phyloP scores from a whole-genome alignment of 2,113 vertebrate species.

The Gallinago undulata region DNA sequence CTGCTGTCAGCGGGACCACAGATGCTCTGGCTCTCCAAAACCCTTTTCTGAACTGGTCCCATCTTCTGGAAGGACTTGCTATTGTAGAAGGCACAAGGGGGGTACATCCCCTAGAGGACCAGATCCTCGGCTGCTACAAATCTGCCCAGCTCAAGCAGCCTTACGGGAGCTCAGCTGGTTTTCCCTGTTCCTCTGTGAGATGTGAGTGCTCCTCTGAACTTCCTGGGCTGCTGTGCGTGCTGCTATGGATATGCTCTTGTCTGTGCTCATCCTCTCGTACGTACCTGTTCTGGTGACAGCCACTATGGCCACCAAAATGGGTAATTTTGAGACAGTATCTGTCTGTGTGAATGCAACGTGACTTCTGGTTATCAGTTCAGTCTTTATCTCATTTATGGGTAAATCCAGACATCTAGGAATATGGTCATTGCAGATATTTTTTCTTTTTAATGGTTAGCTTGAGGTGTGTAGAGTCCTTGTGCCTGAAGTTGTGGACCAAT shows the following conservation, averaged over 20 bases:
- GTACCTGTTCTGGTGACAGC: not conserved
- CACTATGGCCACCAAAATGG: not conserved
- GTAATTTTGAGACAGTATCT: not conserved
- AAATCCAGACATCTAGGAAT: not conserved
- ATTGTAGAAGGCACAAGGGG: not conserved
- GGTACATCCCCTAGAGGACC: accelerated
- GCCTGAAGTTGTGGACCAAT: not conserved
- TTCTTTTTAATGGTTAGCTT: not conserved
- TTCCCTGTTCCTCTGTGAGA: accelerated
- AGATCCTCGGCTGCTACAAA: not conserved
- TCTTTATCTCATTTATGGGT: not conserved
- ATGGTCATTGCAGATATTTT: not conserved
- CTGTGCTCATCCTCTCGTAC: accelerated
- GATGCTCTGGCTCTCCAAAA: not conserved
- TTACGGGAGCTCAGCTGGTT: not conserved
- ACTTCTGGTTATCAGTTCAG: not conserved
- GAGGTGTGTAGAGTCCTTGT: not conserved
- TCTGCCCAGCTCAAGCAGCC: not conserved
- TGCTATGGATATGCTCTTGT: not conserved
- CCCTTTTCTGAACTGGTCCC: not conserved
- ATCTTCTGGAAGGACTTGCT: not conserved
- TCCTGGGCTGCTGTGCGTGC: not conserved
- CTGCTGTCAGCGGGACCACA: accelerated
- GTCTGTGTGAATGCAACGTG: not conserved
- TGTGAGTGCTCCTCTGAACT: not conserved